phyloP scores from a whole-genome alignment of 1,140 invertebrate genomes.

The Calliopsis andreniformis region DNA sequence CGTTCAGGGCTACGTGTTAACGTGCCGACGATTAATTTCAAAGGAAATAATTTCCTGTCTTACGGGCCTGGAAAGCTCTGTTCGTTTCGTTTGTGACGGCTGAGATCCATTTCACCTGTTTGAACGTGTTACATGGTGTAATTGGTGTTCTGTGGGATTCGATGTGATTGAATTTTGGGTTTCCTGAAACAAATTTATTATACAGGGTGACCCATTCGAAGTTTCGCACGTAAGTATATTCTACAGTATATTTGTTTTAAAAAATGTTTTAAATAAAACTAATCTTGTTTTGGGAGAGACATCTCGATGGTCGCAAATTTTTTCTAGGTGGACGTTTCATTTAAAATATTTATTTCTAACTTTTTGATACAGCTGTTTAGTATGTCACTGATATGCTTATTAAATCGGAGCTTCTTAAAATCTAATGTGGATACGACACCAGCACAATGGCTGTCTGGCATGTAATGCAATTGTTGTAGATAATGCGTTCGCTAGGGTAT shows the following conservation, averaged over 20 bases:
- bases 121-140: too few relatives aligned
- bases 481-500: conserved; percentile 38
- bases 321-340: too few relatives aligned
- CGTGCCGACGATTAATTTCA: conserved; percentile 39
- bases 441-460: conserved; percentile 23
- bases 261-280: too few relatives aligned
- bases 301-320: background rate
- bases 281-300: too few relatives aligned
- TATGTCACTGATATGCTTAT: conserved; percentile 8
- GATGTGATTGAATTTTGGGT: too few relatives aligned
- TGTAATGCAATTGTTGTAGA: conserved; percentile 47
- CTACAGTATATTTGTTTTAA: too few relatives aligned
- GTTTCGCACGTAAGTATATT: too few relatives aligned
- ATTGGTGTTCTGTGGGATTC: too few relatives aligned
- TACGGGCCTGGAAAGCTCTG: background rate
- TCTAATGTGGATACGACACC: conserved; percentile 15
- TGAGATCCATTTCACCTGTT: background rate
- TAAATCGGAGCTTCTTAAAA: conserved; percentile 23
- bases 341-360: too few relatives aligned
- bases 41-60: conserved; percentile 38
- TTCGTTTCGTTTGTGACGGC: background rate
- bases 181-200: too few relatives aligned
- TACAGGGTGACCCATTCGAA: too few relatives aligned
- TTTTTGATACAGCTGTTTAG: background rate
- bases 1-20: conserved; percentile 16